Conservation (phyloP, 2,888 invertebrate species). For the Poecilus cupreus region DNA sequence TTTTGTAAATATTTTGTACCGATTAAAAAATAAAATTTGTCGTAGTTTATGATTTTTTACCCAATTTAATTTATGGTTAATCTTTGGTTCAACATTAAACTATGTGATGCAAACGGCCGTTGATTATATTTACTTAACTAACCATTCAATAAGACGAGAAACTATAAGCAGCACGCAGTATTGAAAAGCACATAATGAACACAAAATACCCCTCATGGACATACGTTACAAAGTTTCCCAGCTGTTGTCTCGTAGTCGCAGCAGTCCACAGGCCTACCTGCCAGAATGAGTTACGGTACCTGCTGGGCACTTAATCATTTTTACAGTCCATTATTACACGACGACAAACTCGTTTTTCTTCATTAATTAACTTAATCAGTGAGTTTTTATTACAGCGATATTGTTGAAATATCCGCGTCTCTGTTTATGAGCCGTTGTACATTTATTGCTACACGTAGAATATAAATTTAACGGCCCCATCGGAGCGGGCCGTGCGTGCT, state of each 20-base stretch:
- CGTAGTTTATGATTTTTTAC: too few relatives aligned
- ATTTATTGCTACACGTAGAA: constrained; percentile 18
- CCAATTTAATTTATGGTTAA: too few relatives aligned
- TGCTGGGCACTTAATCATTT: neutral
- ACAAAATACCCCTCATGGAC: too few relatives aligned
- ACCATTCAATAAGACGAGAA: neutral
- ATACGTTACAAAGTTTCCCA: neutral
- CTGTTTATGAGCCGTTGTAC: constrained; percentile 13
- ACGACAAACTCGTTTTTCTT: constrained; percentile 20
- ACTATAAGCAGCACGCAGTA: neutral
- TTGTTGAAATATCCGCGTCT: constrained; percentile 10
- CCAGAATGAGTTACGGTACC: neutral
- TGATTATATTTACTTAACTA: too few relatives aligned
- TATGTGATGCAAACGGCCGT: too few relatives aligned
- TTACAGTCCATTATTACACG: constrained; percentile 19
- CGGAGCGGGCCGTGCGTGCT: neutral
- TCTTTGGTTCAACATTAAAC: too few relatives aligned
- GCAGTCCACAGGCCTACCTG: neutral
- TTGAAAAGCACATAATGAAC: too few relatives aligned
- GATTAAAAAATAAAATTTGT: too few relatives aligned
- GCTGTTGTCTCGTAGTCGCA: too few relatives aligned
- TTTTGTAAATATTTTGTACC: too few relatives aligned
- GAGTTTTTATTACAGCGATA: constrained; percentile 38
- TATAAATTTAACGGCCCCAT: constrained; percentile 19
- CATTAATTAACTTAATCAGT: constrained; percentile 47